Evolutionary conservation across 2,797 vertebrate species (phyloP), one percentile per base, ranked within the genome.

Genomic region (Channallabes apus): DNA sequence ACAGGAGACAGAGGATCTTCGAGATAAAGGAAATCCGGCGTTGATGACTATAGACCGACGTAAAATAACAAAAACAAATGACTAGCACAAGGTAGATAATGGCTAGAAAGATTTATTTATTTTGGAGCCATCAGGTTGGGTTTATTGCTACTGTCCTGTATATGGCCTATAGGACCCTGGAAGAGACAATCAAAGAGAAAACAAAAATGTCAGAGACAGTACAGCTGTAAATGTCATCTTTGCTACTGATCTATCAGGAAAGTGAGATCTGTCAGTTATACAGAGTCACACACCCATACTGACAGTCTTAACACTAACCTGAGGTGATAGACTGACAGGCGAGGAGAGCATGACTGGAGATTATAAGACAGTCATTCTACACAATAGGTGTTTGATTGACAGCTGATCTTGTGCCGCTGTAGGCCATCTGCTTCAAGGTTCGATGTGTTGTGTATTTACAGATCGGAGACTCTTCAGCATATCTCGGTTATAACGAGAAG

Each of bases 231-330:
- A 4, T 6, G 20, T 38, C 29, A 0, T 62, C 18, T 80, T 46
- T 79, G 20, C 32, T 58, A 27, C 29, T 11, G 24, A 4, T 59
- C 1, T 38, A 78, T 59, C 29, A 27, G 15, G 24, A 64, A 35
- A 41, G 64, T 61, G 41, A 69, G n/a, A 59, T 59, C 58, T 59
- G 58, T 59, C 18, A 22, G 9, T 24, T 35, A 94, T 92, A 92
- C 72, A 41, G 51, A 67, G 5, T 15, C 41, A 65, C 80, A 69
- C 17, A 3, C n/a, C 18, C 32, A 38, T 77, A 67, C 61, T 9
- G 6, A 73, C 56, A 6, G 20, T 86, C 72, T 82, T 38, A 64
- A n/a, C 68, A 64, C 79, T n/a, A 51, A 15, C 35, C 58, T 32
- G 41, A 1, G 2, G 51, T 64, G 72, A 87, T 64, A 80, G 69